phyloP scores from a whole-genome alignment of 2,888 invertebrate genomes.

The Lampropteryx suffumata region DNA sequence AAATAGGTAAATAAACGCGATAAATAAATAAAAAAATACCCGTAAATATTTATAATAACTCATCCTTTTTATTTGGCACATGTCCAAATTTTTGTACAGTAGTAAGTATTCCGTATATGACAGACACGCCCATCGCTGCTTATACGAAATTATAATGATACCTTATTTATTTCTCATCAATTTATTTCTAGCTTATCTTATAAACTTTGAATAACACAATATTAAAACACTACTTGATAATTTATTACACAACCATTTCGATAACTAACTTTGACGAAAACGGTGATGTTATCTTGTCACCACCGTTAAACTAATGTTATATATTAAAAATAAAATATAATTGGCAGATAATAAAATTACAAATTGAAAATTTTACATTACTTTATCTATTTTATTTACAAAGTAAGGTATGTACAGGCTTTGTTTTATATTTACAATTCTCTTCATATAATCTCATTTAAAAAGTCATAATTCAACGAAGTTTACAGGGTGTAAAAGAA shows the following conservation, averaged over 20 bases:
- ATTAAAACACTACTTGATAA: constrained; percentile 74
- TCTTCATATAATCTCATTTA: constrained; percentile 16
- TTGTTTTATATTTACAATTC: constrained; percentile 47
- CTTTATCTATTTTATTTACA: constrained; percentile 47
- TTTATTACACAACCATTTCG: constrained; percentile 79
- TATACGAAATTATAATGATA: constrained; percentile 36
- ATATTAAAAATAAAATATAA: constrained; percentile 47
- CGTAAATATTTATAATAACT: no score
- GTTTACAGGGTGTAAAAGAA: constrained; percentile 9
- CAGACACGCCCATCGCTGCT: no score
- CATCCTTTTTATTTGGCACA: no score
- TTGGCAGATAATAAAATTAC: constrained; percentile 60
- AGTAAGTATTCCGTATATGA: no score
- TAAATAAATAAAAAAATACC: no score
- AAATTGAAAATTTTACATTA: constrained; percentile 43
- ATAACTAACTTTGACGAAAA: constrained; percentile 63
- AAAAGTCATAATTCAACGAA: constrained; percentile 20
- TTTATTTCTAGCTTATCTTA: constrained; percentile 67
- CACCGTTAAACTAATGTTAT: constrained; percentile 40
- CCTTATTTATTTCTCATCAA: constrained; percentile 41
- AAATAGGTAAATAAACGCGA: no score
- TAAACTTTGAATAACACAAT: constrained; percentile 71
- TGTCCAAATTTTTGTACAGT: no score
- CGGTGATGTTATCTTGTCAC: constrained; percentile 47
- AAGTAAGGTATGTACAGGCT: constrained; percentile 49